These are phyloP conservation scores for Eriocheir sinensis DNA, from an alignment of 1,140 invertebrate genomes.

Conservation along the genomic window DNA sequence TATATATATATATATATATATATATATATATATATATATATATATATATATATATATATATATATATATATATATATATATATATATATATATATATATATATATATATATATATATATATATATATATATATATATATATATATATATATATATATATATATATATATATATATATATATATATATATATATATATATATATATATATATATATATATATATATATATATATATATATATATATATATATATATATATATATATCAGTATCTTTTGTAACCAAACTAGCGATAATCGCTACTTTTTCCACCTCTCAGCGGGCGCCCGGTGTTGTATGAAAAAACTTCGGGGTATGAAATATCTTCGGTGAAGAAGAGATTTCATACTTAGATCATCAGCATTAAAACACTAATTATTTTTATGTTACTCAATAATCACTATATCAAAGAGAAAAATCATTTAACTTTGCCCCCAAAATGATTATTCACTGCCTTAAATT, in stretches of 20 bases:
- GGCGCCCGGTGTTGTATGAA: too few relatives aligned
- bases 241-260: not conserved
- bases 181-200: not conserved
- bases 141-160: not conserved
- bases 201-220: not conserved
- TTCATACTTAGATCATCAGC: too few relatives aligned
- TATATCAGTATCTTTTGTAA: too few relatives aligned
- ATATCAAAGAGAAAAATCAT: too few relatives aligned
- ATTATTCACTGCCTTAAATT: too few relatives aligned
- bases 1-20: constrained; percentile 28
- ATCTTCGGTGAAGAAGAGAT: too few relatives aligned
- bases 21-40: constrained; percentile 10
- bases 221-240: not conserved
- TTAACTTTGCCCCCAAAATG: too few relatives aligned
- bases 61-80: constrained; percentile 2
- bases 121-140: not conserved
- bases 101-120: not conserved
- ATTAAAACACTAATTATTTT: too few relatives aligned
- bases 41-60: not conserved
- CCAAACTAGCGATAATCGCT: too few relatives aligned
- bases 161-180: not conserved
- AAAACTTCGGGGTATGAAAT: too few relatives aligned
- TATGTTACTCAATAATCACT: too few relatives aligned
- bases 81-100: not conserved
- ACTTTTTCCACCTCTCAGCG: too few relatives aligned